These are phyloP conservation scores for Rhagophthalmus giganteus DNA, from an alignment of 2,888 invertebrate genomes.

Conservation along the genomic window DNA sequence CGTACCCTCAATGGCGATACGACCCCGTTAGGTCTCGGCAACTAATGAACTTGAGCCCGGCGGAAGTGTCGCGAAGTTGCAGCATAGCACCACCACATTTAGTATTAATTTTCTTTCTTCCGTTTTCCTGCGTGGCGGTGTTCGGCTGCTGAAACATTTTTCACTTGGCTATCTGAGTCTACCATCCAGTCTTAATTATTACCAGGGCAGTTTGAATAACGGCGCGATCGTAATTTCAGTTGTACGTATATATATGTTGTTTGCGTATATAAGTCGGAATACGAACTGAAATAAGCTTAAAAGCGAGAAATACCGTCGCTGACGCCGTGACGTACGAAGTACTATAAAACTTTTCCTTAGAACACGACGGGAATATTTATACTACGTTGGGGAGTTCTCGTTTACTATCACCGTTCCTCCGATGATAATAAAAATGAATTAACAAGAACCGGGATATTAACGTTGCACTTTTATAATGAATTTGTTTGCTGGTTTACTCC, in stretches of 20 bases:
- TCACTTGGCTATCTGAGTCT: constrained; percentile 22
- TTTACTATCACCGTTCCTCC: constrained; percentile 51
- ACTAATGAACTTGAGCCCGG: constrained; percentile 24
- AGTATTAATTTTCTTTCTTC: constrained; percentile 32
- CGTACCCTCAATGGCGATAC: constrained; percentile 18
- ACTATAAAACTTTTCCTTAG: constrained; percentile 34
- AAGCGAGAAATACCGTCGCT: constrained; percentile 25
- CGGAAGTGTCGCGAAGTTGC: constrained; percentile 25
- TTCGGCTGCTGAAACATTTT: constrained; percentile 23
- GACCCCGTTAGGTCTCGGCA: constrained; percentile 14
- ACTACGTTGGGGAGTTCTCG: constrained; percentile 51
- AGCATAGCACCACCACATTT: constrained; percentile 26
- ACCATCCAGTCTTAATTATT: constrained; percentile 24
- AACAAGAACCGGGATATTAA: constrained; percentile 53
- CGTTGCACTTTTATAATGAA: constrained; percentile 51
- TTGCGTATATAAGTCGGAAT: too few species aligned
- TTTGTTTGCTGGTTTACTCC: constrained; percentile 49
- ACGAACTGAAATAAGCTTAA: constrained; percentile 26
- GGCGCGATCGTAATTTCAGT: background rate
- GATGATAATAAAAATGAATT: constrained; percentile 56
- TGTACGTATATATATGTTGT: too few species aligned
- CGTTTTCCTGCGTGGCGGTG: constrained; percentile 26
- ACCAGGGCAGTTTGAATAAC: constrained; percentile 13
- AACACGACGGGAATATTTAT: constrained; percentile 67
- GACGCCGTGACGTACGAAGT: constrained; percentile 27